phyloP scores from a whole-genome alignment of 2,113 vertebrate species.

The Haemorhous mexicanus region DNA sequence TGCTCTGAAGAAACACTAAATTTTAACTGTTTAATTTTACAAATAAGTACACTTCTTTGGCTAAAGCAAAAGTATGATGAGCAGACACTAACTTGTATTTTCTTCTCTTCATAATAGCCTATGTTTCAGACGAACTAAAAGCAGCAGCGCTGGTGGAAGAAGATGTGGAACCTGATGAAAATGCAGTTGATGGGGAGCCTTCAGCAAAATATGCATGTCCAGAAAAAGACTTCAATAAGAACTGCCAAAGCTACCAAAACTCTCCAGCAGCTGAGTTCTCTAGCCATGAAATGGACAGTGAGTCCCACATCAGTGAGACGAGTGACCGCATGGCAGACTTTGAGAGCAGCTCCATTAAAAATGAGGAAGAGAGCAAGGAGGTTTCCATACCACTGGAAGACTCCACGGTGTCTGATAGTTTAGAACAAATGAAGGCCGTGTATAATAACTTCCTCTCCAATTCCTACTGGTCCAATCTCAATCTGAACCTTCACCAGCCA shows the following conservation, averaged over 20 bases:
- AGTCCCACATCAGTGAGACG: slow-evolving; percentile 95
- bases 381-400: slow-evolving; percentile 79
- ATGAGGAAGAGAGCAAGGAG: slow-evolving; percentile 93
- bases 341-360: slow-evolving; percentile 91
- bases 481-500: slow-evolving; percentile 87
- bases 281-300: slow-evolving; percentile 96
- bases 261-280: slow-evolving; percentile 94
- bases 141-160: slow-evolving; percentile 90
- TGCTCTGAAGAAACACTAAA: slow-evolving; percentile 76
- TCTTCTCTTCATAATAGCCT: slow-evolving; percentile 76
- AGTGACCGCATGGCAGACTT: slow-evolving; percentile 97
- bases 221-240: slow-evolving; percentile 87
- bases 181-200: slow-evolving; percentile 86
- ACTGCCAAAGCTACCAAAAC: slow-evolving; percentile 86
- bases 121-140: slow-evolving; percentile 94
- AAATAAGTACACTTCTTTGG: slow-evolving; percentile 61
- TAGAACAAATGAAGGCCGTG: slow-evolving; percentile 99
- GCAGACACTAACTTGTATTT: slow-evolving; percentile 58
- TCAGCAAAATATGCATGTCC: slow-evolving; percentile 87
- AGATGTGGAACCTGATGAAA: slow-evolving; percentile 86
- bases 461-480: slow-evolving; percentile 98
- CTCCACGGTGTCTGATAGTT: slow-evolving; percentile 83
- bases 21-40: slow-evolving; percentile 81
- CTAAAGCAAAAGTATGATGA: slow-evolving; percentile 20
- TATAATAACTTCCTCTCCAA: slow-evolving; percentile 98